Evolutionary conservation across 30 jellyfish, hydroid and myxozoan species (phyloP), one percentile per base, ranked within the genome.

Genomic region (Catostylus mosaicus): DNA sequence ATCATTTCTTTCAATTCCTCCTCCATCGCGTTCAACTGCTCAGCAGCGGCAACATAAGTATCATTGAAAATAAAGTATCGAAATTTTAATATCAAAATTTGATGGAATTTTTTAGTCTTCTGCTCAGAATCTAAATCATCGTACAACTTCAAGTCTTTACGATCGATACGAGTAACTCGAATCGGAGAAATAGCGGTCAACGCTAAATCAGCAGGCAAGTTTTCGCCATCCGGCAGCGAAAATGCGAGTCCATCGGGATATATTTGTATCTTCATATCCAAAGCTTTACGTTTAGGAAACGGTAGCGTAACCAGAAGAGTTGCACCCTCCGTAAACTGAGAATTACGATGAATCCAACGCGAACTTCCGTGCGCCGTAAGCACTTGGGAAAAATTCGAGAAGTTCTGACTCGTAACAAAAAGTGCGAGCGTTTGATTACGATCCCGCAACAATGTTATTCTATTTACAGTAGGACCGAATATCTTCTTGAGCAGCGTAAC

Each of bases 31-130:
- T 87, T 65, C 20, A 79, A 89, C 83, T 94, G 91, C 75, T 86
- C 96, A 22, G 95, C 98, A 66, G 98, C 98, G 31, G 98, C 98
- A 22, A 93, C 89, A 46, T 93, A 93, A 2, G 98, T 93, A 43
- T 93, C 98, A 47, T 93, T 93, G 23, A 93, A 78, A 22, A 93
- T 51, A 48, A 85, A 93, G 74, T 93, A 93, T 59, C 94, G 69
- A 84, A 93, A 93, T 61, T 77, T 80, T 45, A 93, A 71, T 34
- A 93, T 82, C 45, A 69, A 61, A 14, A 93, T 87, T 71, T 84
- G 83, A 6, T 67, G 87, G 36, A 82, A 93, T 50, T 77, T 87
- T 40, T 59, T 51, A 30, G 86, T 74, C 71, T 64, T 35, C 52
- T 85, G 82, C 16, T 78, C 88, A 22, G 83, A 59, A 33, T 85